Base-by-base conservation (phyloP, 2,797 vertebrate species). In the Pogonophryne albipinna region DNA sequence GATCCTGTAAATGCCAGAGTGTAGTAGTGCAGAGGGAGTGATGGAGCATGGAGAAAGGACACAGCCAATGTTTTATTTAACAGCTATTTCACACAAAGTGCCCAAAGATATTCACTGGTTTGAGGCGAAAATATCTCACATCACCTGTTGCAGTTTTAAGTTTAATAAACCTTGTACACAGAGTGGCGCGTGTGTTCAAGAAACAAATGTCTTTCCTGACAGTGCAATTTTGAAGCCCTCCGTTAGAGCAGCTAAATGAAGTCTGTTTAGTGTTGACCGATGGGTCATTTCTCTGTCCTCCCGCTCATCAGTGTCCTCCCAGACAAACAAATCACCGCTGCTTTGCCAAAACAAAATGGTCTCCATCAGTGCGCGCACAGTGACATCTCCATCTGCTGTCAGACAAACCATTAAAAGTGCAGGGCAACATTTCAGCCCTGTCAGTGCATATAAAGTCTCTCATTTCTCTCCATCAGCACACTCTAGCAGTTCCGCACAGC, bases 391-490 rank as follows among this genome's bases (percentile, higher is more conserved):
- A 93, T 94, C 90, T 92, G 90, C 91, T 93, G 93, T 94, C 91
- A 93, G 93, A 90, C 90, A 92, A 91, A 91, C 92, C 89, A 94
- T 95, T 94, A 93, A 93, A 93, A 94, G 92, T 91, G 91, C 87
- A 90, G 93, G 92, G 90, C 86, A 90, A 91, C 91, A 93, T 92
- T 93, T 86, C 88, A 91, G 83, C 89, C 93, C 91, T 95, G 94
- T 95, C 94, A 95, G 87, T 91, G 92, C 92, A 92, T 89, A 94
- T 95, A 93, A 93, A 93, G 88, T 89, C 90, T 89, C 90, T 93
- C 91, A 94, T 95, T 93, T 94, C 92, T 95, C 93, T 91, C 93
- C 91, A 95, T 95, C 94, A 94, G 93, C 86, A 89, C 91, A 93
- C 93, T 93, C 91, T 89, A 94, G 77, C 90, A 91, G 92, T 92